Evolutionary conservation across 1,140 invertebrate genomes (phyloP), one percentile per base, ranked within the genome.

Genomic region (Cydia splendana): DNA sequence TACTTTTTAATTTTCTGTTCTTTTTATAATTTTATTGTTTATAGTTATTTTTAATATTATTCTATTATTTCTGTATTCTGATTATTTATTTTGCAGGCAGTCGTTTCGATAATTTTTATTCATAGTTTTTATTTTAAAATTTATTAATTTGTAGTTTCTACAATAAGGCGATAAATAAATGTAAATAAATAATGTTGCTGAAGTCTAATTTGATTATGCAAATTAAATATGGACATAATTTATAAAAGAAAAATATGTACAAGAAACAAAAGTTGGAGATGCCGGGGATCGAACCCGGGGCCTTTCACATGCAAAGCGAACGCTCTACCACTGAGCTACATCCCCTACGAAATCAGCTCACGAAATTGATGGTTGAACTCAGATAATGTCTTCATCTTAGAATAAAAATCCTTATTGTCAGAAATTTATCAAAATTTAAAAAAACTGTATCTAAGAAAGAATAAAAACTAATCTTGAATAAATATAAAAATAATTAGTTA

Each of bases 261-360:
- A 0, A 65, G 1, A 24, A 2, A 2, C n/a, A 76, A 65, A 76
- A 76, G 15, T 45, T 81, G 80, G 78, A 95, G 95, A 95, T 95
- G 94, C 95, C 94, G 95, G 95, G 96, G 95, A 96, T 96, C 95
- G 96, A 96, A 96, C 95, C 96, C 96, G 95, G 96, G 96, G 95
- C 96, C 96, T 97, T 96, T 96, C 96, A 96, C 96, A 96, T 96
- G 96, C 96, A 96, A 97, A 97, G 96, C 96, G 95, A 96, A 96
- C 96, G 96, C 96, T 96, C 96, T 97, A 96, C 96, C 96, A 93
- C 91, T 93, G 91, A 92, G 85, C 91, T 90, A 91, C 88, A 79
- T 79, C 79, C 79, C 79, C 79, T n/a, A 13, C 20, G 34, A 30
- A 1, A 6, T 1, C 1, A 9, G 1, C 3, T 9, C 42, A 6